A percentile compares a stretch with the other conserved stretches of the same genome.
phyloP scores from a whole-genome alignment of 2,888 invertebrate species.

The Lasioglossum villosulum region DNA sequence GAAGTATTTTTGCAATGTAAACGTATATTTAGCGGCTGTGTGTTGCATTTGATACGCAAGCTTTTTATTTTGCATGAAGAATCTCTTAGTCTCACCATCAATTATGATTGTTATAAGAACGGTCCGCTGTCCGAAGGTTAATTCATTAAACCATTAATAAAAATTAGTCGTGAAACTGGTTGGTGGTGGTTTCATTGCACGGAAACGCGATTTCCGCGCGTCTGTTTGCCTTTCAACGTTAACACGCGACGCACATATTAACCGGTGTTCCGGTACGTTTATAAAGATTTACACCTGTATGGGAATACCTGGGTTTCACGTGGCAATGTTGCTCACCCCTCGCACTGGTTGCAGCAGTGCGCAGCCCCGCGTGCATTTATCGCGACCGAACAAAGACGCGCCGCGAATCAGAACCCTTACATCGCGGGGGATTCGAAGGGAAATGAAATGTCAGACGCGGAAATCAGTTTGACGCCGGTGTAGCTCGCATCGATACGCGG shows the following conservation, averaged over 20 bases:
- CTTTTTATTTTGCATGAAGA: too few relatives aligned
- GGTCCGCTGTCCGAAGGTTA: not conserved
- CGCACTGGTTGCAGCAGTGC: constrained; percentile 27
- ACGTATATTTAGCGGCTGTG: too few relatives aligned
- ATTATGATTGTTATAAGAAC: not conserved
- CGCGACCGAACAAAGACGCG: constrained; percentile 44
- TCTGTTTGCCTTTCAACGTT: not conserved
- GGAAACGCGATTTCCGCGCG: not conserved
- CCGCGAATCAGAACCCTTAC: constrained; percentile 43
- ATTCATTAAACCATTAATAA: not conserved
- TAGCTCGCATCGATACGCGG: constrained; percentile 40
- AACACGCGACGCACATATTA: not conserved
- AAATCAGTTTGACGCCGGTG: constrained; percentile 72
- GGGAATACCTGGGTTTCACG: not conserved
- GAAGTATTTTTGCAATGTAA: too few relatives aligned
- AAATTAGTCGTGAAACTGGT: not conserved
- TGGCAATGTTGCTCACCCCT: constrained; percentile 11
- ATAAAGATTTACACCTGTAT: constrained; percentile 26
- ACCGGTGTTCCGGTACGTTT: not conserved
- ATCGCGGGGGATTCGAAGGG: constrained; percentile 45
- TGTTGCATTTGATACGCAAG: too few relatives aligned
- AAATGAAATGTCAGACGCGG: constrained; percentile 63
- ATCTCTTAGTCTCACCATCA: too few relatives aligned
- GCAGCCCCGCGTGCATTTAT: constrained; percentile 51
- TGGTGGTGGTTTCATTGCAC: not conserved